A percentile compares a stretch with the other conserved stretches of the same genome.
These are phyloP conservation scores for Cynopterus sphinx DNA, from an alignment of 2,797 vertebrate genomes.

Conservation along the genomic window DNA sequence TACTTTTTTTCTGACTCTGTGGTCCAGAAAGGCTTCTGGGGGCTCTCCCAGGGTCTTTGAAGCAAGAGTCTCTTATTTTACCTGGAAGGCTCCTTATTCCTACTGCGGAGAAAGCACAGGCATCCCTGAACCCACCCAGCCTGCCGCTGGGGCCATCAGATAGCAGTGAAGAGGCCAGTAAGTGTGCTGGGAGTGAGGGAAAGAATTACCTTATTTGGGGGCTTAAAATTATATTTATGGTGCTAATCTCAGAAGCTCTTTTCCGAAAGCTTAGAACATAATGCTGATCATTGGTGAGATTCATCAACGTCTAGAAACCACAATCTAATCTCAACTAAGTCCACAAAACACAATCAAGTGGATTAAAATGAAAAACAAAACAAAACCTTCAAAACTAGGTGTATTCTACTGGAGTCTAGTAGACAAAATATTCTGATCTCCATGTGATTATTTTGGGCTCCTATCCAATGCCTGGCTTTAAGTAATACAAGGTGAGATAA, in stretches of 20 bases:
- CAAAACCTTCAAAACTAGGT: not conserved
- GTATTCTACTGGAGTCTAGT: not conserved
- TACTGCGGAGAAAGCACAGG: not conserved
- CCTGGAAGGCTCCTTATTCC: not conserved
- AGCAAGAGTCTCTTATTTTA: not conserved
- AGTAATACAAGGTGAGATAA: not conserved
- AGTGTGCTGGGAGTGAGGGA: not conserved
- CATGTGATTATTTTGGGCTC: conserved; percentile 58
- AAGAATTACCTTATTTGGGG: not conserved
- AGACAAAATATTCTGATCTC: not conserved
- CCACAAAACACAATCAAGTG: not conserved
- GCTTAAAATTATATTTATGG: conserved; percentile 7
- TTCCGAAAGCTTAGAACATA: not conserved
- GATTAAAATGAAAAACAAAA: conserved; percentile 31
- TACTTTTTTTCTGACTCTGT: not conserved
- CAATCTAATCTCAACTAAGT: not conserved
- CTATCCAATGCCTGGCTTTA: conserved; percentile 18
- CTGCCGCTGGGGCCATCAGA: not conserved
- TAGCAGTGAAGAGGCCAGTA: not conserved
- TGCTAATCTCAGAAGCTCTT: not conserved
- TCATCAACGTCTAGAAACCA: not conserved
- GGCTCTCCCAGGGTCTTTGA: not conserved
- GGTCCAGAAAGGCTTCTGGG: not conserved
- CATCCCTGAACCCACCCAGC: not conserved
- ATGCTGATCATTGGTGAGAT: not conserved